These are phyloP conservation scores for Bryconaethiops microstoma DNA, from an alignment of 2,797 vertebrate genomes.

Conservation along the genomic window DNA sequence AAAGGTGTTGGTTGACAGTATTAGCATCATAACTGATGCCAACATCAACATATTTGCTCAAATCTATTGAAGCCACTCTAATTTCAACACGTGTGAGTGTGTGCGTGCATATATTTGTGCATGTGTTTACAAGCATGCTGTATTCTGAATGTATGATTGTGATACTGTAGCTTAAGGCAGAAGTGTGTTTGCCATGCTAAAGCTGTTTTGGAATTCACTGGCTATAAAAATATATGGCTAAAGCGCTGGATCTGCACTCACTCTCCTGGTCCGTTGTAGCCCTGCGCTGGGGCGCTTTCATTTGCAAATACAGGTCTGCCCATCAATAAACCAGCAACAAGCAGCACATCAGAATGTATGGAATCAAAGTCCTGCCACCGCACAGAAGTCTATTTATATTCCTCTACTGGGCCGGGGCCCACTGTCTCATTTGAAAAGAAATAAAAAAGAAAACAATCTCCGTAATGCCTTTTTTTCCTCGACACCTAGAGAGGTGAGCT, in stretches of 20 bases:
- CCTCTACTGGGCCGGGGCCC: conserved; percentile 15
- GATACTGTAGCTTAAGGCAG: conserved; percentile 37
- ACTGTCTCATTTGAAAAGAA: conserved; percentile 46
- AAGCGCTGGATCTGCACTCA: conserved; percentile 26
- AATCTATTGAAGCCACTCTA: conserved; percentile 24
- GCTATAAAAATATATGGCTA: conserved; percentile 43
- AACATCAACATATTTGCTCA: conserved; percentile 2
- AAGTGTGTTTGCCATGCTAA: conserved; percentile 38
- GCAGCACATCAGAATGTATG: conserved; percentile 34
- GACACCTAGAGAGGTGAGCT: conserved; percentile 13
- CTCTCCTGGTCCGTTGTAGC: conserved; percentile 22
- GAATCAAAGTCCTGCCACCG: conserved; percentile 41
- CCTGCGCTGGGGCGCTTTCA: conserved; percentile 38
- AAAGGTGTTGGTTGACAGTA: background rate
- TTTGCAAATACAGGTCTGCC: conserved; percentile 46
- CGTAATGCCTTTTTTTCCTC: conserved; percentile 27
- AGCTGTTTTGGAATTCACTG: conserved; percentile 45
- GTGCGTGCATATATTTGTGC: background rate
- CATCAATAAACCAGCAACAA: conserved; percentile 42
- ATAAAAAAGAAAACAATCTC: conserved; percentile 46
- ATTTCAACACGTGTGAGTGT: background rate
- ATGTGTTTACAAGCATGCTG: background rate
- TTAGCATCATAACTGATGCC: conserved; percentile 27
- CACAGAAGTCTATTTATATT: conserved; percentile 42
- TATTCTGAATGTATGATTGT: conserved; percentile 4